These are phyloP conservation scores for Himalopsyche tibetana DNA, from an alignment of 2,888 invertebrate species.

Conservation along the genomic window DNA sequence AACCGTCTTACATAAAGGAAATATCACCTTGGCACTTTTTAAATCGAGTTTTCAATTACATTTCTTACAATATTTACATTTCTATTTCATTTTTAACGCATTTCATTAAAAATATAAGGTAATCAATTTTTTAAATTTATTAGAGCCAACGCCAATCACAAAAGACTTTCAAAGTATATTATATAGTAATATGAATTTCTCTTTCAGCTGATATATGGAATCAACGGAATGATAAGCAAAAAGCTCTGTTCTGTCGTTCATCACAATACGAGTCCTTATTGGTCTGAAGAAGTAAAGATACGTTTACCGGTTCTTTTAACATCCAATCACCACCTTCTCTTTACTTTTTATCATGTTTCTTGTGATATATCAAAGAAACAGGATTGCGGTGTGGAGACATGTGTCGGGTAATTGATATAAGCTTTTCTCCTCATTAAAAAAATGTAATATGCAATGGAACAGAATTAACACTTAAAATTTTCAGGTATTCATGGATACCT, in stretches of 20 bases:
- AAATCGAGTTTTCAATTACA: no score
- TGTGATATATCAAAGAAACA: constrained; percentile 91
- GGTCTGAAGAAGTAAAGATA: constrained; percentile 96
- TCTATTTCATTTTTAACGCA: no score
- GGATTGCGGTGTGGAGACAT: constrained; percentile 86
- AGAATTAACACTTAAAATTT: constrained; percentile 60
- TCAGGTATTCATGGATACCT: constrained; percentile 92
- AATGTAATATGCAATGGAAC: neutral
- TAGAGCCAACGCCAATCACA: no score
- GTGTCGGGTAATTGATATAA: constrained; percentile 81
- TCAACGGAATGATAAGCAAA: constrained; percentile 79
- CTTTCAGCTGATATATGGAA: constrained; percentile 73
- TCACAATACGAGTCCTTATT: constrained; percentile 91
- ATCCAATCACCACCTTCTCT: constrained; percentile 92
- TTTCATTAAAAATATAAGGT: no score
- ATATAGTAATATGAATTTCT: neutral
- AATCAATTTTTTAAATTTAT: no score
- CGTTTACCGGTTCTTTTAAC: constrained; percentile 91
- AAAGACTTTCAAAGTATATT: no score
- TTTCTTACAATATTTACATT: no score
- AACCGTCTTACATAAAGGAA: no score
- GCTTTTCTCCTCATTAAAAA: neutral
- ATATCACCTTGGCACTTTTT: no score
- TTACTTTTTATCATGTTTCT: constrained; percentile 97
- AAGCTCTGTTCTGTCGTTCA: constrained; percentile 89